phyloP scores from a whole-genome alignment of 2,888 invertebrate genomes.

The Pasiphila rectangulata region DNA sequence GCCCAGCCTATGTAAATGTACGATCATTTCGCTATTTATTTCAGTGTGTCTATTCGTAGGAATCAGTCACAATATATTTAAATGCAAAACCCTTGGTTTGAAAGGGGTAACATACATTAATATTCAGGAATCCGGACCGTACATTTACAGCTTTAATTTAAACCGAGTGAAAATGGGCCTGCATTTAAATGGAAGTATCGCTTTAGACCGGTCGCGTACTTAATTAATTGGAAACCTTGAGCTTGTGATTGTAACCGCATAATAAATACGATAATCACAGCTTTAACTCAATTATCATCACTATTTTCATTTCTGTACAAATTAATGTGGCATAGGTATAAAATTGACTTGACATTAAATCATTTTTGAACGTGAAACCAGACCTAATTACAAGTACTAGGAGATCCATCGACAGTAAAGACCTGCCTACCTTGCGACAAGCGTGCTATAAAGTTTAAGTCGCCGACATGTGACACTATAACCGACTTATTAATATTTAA shows the following conservation, averaged over 20 bases:
- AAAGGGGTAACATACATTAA: slow-evolving; percentile 13
- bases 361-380: not conserved
- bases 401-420: slow-evolving; percentile 1
- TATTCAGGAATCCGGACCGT: slow-evolving; percentile 15
- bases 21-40: not conserved
- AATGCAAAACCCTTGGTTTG: slow-evolving; percentile 4
- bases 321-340: too few species aligned
- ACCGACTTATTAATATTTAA: slow-evolving; percentile 27
- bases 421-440: slow-evolving; percentile 14
- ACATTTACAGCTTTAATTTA: slow-evolving; percentile 13
- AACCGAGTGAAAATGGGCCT: slow-evolving; percentile 6
- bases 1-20: not conserved
- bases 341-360: not conserved
- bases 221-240: too few species aligned
- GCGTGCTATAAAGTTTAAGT: slow-evolving; percentile 22
- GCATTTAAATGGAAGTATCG: slow-evolving; percentile 6
- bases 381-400: slow-evolving; percentile 5
- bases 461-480: slow-evolving; percentile 18
- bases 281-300: not conserved
- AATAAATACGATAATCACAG: not conserved
- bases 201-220: not conserved
- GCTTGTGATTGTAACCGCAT: not conserved
- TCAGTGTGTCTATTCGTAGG: slow-evolving; percentile 4
- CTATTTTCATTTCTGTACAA: not conserved
- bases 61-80: slow-evolving; percentile 5